Evolutionary conservation across 2,113 vertebrate genomes (phyloP).

Genomic region (Phoenicopterus ruber): DNA sequence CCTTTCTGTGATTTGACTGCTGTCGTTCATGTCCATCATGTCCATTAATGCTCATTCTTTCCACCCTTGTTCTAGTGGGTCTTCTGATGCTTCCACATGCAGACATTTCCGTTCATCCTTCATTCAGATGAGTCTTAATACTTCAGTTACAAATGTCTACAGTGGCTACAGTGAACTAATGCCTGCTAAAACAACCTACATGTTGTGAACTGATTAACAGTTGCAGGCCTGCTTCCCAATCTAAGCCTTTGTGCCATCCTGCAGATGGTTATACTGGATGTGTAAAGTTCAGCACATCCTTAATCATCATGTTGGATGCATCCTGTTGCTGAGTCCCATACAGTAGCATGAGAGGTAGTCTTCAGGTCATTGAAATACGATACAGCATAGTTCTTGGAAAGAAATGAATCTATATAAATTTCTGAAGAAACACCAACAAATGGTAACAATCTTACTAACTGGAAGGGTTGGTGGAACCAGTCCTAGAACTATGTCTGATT

Average conservation of each 20-base stretch:
- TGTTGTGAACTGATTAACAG: neutral
- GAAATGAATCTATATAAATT: slow-evolving; percentile 12
- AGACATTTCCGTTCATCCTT: neutral
- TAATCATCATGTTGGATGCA: neutral
- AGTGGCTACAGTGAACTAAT: neutral
- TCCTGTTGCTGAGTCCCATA: neutral
- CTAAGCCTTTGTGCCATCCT: neutral
- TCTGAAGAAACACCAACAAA: slow-evolving; percentile 30
- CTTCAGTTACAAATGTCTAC: neutral
- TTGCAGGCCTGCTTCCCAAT: neutral
- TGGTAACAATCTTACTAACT: neutral
- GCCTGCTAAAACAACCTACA: neutral
- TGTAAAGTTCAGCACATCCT: neutral
- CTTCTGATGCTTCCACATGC: neutral
- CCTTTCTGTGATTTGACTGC: neutral
- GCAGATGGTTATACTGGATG: neutral
- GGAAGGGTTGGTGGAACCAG: slow-evolving; percentile 6
- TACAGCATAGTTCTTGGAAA: slow-evolving; percentile 31
- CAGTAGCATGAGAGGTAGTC: neutral
- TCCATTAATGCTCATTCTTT: neutral
- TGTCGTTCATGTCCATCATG: fast-evolving
- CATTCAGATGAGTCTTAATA: neutral
- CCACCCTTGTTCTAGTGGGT: neutral
- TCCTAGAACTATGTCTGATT: slow-evolving; percentile 43
- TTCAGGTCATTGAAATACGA: neutral